Evolutionary conservation across 1,140 invertebrate genomes (phyloP).

Genomic region (Laodelphax striatellus): DNA sequence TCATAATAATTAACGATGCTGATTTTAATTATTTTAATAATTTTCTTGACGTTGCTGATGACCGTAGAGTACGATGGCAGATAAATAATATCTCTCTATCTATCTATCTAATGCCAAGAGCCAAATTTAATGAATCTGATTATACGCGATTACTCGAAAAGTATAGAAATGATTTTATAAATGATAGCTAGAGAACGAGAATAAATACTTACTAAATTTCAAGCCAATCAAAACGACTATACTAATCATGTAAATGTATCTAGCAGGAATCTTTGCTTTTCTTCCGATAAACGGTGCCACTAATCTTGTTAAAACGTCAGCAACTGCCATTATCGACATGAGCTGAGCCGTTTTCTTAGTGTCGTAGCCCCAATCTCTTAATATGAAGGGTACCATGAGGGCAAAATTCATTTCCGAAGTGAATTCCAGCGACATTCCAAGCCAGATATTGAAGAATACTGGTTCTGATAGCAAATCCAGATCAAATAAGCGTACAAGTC

Average conservation of each 20-base stretch:
- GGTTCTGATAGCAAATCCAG: conserved; percentile 50
- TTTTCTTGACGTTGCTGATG: too few species aligned
- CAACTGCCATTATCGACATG: conserved; percentile 19
- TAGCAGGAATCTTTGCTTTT: conserved; percentile 48
- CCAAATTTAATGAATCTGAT: too few species aligned
- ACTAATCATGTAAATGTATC: conserved; percentile 52
- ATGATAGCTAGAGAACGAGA: too few species aligned
- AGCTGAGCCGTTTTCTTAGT: conserved; percentile 30
- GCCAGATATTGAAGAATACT: conserved; percentile 48
- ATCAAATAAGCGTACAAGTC: conserved; percentile 40
- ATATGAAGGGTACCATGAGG: conserved; percentile 48
- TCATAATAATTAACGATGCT: too few species aligned
- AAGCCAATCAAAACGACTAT: conserved; percentile 48
- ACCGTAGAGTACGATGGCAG: too few species aligned
- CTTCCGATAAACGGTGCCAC: conserved; percentile 48
- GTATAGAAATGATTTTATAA: too few species aligned
- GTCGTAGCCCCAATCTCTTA: conserved; percentile 45
- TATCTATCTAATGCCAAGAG: too few species aligned
- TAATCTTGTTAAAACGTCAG: conserved; percentile 25
- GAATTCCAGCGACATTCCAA: conserved; percentile 50
- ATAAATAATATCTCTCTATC: too few species aligned
- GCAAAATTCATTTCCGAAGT: conserved; percentile 58
- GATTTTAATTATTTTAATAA: too few species aligned
- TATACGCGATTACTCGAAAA: too few species aligned
- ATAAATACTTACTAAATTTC: conserved; percentile 43